These are phyloP conservation scores for Probosciger aterrimus DNA, from an alignment of 2,113 vertebrate species.

Conservation along the genomic window DNA sequence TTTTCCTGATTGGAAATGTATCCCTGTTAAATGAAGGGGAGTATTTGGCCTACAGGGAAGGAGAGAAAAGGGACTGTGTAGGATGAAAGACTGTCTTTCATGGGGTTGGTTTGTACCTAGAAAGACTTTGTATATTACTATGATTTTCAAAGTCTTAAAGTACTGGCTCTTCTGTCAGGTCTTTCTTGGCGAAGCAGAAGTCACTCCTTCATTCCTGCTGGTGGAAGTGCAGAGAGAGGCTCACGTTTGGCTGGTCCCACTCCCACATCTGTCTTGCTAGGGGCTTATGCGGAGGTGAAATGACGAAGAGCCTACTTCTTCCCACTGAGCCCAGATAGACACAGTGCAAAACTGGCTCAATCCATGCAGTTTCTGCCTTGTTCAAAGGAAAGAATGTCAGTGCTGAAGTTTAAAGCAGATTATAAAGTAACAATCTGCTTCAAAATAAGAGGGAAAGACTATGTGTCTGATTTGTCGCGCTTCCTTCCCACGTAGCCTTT, in stretches of 20 bases:
- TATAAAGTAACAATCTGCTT: not conserved
- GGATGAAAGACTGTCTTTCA: not conserved
- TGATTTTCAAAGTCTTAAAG: not conserved
- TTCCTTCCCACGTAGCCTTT: not conserved
- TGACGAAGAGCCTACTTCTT: not conserved
- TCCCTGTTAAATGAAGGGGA: not conserved
- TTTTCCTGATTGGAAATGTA: not conserved
- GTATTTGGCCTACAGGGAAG: not conserved
- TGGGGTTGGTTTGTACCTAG: not conserved
- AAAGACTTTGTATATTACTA: fast-evolving
- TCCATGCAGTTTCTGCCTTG: fast-evolving
- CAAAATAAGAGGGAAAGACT: not conserved
- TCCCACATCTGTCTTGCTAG: fast-evolving
- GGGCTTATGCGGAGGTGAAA: not conserved
- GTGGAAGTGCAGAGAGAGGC: fast-evolving
- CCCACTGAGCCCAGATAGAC: not conserved
- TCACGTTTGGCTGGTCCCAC: fast-evolving
- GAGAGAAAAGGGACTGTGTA: not conserved
- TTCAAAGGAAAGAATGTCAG: not conserved
- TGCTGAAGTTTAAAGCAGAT: not conserved
- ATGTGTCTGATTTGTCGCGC: not conserved
- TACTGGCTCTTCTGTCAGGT: not conserved
- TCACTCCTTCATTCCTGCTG: not conserved
- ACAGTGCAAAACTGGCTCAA: fast-evolving
- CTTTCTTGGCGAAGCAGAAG: not conserved